These are phyloP conservation scores for Diloba caeruleocephala DNA, from an alignment of 2,888 invertebrate species.

Conservation along the genomic window DNA sequence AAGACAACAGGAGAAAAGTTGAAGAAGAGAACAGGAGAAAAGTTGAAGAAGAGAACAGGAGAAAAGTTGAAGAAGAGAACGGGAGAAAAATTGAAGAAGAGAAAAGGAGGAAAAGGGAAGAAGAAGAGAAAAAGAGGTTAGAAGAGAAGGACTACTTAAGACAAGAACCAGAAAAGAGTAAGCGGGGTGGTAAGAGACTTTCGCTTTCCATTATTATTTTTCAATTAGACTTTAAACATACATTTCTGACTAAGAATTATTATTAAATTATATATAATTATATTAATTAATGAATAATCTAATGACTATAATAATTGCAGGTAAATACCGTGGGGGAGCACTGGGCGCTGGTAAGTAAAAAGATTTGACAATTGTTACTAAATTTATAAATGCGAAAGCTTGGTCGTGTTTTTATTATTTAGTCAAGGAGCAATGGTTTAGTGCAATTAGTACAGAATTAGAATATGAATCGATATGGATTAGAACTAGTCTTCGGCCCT, in stretches of 20 bases:
- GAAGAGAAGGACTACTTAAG: constrained; percentile 22
- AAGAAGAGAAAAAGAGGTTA: constrained; percentile 1
- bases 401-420: no score
- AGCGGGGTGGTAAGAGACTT: constrained; percentile 5
- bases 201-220: no score
- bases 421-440: no score
- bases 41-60: constrained; percentile 19
- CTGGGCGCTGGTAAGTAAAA: constrained; percentile 28
- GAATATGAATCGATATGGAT: no score
- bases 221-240: background rate
- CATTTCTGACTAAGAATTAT: no score
- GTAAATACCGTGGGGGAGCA: constrained; percentile 13
- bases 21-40: constrained; percentile 6
- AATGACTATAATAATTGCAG: constrained; percentile 17
- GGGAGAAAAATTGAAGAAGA: constrained; percentile 23
- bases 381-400: no score
- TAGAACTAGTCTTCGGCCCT: no score
- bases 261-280: no score
- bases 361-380: no score
- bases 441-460: no score
- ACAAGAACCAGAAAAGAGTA: constrained; percentile 4
- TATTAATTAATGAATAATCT: background rate
- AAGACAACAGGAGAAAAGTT: constrained; percentile 12
- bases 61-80: constrained; percentile 9
- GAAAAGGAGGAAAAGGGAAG: constrained; percentile 21